phyloP scores from a whole-genome alignment of 2,888 invertebrate species.

The Parascotia fuliginaria region DNA sequence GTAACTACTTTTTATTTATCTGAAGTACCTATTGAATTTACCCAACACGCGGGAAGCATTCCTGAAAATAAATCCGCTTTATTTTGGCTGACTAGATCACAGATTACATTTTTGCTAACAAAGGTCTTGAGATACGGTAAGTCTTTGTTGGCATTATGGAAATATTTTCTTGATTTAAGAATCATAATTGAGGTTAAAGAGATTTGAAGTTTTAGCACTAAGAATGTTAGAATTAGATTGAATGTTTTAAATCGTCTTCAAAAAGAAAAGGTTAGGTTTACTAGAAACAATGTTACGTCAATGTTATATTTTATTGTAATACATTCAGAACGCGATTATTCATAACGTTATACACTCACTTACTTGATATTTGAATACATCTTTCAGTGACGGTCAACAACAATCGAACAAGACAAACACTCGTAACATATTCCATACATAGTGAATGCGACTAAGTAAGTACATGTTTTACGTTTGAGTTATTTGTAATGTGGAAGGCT shows the following conservation, averaged over 20 bases:
- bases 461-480: conserved; percentile 31
- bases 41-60: conserved; percentile 24
- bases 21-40: conserved; percentile 40
- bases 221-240: too few relatives aligned
- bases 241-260: too few relatives aligned
- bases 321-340: background rate
- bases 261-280: too few relatives aligned
- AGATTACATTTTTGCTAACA: background rate
- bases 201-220: too few relatives aligned
- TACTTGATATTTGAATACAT: conserved; percentile 3
- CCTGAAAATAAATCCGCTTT: conserved; percentile 18
- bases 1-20: conserved; percentile 41
- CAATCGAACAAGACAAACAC: conserved; percentile 3
- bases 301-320: background rate
- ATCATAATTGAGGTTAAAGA: too few relatives aligned
- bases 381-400: conserved; percentile 5
- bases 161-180: too few relatives aligned
- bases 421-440: conserved; percentile 13
- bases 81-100: conserved; percentile 16
- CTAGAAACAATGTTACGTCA: too few relatives aligned
- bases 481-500: conserved; percentile 26
- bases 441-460: conserved; percentile 11
- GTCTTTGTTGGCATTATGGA: background rate
- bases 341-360: background rate
- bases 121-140: background rate